Evolutionary conservation across 2,888 invertebrate genomes (phyloP).

Genomic region (Mimas tiliae): DNA sequence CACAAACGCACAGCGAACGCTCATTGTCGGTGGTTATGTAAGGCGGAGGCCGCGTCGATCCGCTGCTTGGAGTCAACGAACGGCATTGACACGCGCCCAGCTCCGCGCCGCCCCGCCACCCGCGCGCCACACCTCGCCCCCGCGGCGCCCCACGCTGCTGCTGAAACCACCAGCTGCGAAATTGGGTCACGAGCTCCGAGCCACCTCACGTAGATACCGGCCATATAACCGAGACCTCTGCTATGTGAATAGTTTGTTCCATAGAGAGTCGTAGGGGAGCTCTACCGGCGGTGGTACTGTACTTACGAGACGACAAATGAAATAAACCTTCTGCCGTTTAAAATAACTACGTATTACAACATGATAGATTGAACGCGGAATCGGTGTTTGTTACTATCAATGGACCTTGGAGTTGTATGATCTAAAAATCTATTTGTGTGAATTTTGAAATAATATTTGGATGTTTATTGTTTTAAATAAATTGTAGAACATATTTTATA

Average conservation of each 20-base stretch:
- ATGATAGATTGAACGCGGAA: conserved; percentile 62
- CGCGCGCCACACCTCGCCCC: conserved; percentile 48
- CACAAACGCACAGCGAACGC: conserved; percentile 69
- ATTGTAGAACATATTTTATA: background rate
- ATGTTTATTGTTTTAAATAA: background rate
- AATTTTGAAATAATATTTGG: conserved; percentile 19
- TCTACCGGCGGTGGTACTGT: conserved; percentile 53
- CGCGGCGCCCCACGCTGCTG: conserved; percentile 67
- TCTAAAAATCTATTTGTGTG: conserved; percentile 30
- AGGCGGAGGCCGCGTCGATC: conserved; percentile 81
- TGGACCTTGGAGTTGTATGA: conserved; percentile 49
- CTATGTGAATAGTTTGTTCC: conserved; percentile 45
- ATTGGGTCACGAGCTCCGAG: conserved; percentile 82
- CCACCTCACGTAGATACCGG: conserved; percentile 70
- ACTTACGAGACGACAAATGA: conserved; percentile 66
- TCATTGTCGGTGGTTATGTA: conserved; percentile 84
- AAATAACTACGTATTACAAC: conserved; percentile 65
- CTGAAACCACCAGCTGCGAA: conserved; percentile 84
- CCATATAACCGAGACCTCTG: conserved; percentile 64
- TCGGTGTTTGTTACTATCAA: conserved; percentile 41
- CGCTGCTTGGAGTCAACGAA: conserved; percentile 82
- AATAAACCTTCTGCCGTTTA: conserved; percentile 71
- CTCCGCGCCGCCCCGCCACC: conserved; percentile 54
- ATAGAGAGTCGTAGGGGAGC: conserved; percentile 38
- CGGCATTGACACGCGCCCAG: conserved; percentile 83